Percentiles rank a stretch among this genome's conserved stretches.
Conservation (phyloP, 2,888 invertebrate genomes). For the Desoria tigrina region DNA sequence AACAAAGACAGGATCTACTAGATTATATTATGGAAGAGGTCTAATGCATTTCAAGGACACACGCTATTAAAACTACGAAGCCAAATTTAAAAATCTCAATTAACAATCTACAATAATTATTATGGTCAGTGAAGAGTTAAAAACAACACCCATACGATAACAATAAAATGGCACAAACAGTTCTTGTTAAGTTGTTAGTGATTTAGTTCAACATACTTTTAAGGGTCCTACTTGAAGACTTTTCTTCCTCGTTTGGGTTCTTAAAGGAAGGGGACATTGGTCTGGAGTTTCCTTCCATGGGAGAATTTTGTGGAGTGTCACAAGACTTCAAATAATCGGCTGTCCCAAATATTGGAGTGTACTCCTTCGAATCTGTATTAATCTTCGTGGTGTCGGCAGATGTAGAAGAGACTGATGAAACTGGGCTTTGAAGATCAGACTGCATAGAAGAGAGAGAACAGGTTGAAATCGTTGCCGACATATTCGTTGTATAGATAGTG, state of each 20-base stretch:
- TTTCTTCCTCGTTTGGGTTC: constrained; percentile 15
- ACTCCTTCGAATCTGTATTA: constrained; percentile 14
- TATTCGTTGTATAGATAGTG: constrained; percentile 44
- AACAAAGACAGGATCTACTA: too few species aligned
- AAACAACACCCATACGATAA: too few species aligned
- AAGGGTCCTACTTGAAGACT: constrained; percentile 27
- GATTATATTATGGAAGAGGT: too few species aligned
- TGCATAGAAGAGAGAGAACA: constrained; percentile 42
- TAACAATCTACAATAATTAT: too few species aligned
- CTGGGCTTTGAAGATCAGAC: constrained; percentile 33
- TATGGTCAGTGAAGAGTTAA: too few species aligned
- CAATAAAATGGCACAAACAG: too few species aligned
- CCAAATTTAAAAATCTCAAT: too few species aligned
- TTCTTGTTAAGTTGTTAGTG: constrained; percentile 14
- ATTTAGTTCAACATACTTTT: constrained; percentile 39
- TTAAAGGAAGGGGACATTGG: constrained; percentile 38
- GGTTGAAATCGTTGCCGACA: constrained; percentile 39
- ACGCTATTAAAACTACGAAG: too few species aligned
- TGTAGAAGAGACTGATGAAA: constrained; percentile 21
- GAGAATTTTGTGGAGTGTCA: constrained; percentile 51
- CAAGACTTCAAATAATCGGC: constrained; percentile 27
- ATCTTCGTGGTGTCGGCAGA: constrained; percentile 8
- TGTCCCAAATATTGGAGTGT: constrained; percentile 7
- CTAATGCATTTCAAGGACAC: too few species aligned
- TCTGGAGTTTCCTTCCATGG: constrained; percentile 46